phyloP scores from a whole-genome alignment of 2,888 invertebrate genomes.

The Dicranocentrus wangi region DNA sequence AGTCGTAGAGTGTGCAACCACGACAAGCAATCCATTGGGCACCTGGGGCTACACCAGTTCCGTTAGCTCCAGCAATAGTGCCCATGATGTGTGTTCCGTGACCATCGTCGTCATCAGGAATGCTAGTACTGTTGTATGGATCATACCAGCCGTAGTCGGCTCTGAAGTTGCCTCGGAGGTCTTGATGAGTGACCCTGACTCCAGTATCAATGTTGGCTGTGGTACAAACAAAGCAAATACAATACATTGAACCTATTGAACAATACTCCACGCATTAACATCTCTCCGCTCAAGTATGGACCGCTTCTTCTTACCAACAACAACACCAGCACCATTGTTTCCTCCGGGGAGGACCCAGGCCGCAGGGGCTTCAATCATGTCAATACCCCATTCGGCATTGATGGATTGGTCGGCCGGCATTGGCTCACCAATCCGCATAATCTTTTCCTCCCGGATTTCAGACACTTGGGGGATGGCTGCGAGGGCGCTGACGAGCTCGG shows the following conservation, averaged over 20 bases:
- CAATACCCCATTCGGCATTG: slow-evolving; percentile 57
- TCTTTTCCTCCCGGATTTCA: slow-evolving; percentile 20
- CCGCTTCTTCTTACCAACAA: slow-evolving; percentile 23
- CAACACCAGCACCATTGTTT: slow-evolving; percentile 49
- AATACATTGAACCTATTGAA: slow-evolving; percentile 13
- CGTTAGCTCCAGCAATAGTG: slow-evolving; percentile 20
- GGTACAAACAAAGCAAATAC: neutral
- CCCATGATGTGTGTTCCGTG: slow-evolving; percentile 49
- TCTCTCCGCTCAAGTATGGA: neutral
- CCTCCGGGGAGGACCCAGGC: slow-evolving; percentile 42
- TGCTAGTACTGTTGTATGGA: neutral
- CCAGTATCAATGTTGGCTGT: too few species aligned
- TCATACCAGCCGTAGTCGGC: slow-evolving; percentile 39
- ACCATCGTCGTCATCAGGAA: slow-evolving; percentile 16
- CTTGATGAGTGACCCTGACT: slow-evolving; percentile 46
- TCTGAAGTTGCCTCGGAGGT: slow-evolving; percentile 5
- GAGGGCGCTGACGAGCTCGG: neutral
- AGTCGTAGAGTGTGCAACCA: slow-evolving; percentile 46
- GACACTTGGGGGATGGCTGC: slow-evolving; percentile 20
- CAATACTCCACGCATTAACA: neutral
- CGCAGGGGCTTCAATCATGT: slow-evolving; percentile 33
- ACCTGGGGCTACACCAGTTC: slow-evolving; percentile 41
- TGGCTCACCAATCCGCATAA: slow-evolving; percentile 11
- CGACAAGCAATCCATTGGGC: slow-evolving; percentile 52
- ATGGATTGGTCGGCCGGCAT: neutral